Evolutionary conservation across 2,113 vertebrate species (phyloP).

Genomic region (Numida meleagris): DNA sequence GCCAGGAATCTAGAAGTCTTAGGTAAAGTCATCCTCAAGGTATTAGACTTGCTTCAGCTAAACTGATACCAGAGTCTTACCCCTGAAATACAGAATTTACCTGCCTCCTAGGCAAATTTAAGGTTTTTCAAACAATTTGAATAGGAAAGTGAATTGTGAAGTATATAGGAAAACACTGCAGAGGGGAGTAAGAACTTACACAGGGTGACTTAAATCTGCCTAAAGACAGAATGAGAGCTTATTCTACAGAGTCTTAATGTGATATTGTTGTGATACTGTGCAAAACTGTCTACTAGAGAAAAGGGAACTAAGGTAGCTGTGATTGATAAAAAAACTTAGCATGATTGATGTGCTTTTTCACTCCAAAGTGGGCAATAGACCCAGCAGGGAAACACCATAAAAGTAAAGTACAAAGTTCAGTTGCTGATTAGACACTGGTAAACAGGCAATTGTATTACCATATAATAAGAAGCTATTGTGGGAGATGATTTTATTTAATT

Average conservation of each 20-base stretch:
- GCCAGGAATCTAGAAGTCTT: neutral
- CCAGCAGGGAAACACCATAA: conserved; percentile 5
- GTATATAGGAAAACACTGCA: neutral
- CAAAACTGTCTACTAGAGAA: neutral
- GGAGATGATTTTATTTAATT: conserved; percentile 48
- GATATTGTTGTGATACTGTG: neutral
- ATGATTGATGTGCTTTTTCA: conserved; percentile 18
- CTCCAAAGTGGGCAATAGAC: conserved; percentile 35
- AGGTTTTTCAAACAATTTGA: neutral
- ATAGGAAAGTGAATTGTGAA: neutral
- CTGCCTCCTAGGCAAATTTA: neutral
- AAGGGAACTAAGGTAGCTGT: neutral
- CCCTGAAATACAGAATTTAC: neutral
- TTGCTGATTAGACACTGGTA: conserved; percentile 40
- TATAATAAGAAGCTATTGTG: conserved; percentile 46
- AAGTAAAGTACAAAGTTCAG: conserved; percentile 8
- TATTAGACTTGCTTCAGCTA: neutral
- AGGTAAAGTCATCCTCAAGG: neutral
- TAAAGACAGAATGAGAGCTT: neutral
- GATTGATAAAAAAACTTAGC: conserved; percentile 24
- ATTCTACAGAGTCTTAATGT: neutral
- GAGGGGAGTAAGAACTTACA: neutral
- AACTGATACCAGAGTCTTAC: neutral
- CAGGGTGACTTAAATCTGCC: neutral
- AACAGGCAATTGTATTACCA: conserved; percentile 33